Percentiles rank a stretch among this genome's conserved stretches.
Evolutionary conservation across 2,797 vertebrate genomes (phyloP).

Genomic region (Setipinna tenuifilis): DNA sequence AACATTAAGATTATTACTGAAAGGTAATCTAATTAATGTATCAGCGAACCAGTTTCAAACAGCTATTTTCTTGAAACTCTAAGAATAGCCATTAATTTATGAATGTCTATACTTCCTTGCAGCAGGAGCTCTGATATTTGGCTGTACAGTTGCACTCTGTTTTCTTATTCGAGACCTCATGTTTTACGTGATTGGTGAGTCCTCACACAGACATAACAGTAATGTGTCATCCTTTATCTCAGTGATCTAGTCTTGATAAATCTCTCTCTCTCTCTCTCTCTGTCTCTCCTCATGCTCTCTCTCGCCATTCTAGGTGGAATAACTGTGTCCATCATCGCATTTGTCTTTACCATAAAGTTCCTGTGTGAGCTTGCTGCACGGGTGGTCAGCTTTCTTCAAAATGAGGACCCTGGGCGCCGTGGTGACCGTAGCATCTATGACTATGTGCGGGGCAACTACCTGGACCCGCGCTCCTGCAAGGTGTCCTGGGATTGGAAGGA

Average conservation of each 20-base stretch:
- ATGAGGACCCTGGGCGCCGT: conserved; percentile 94
- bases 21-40: too few relatives aligned
- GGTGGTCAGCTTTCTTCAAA: conserved; percentile 97
- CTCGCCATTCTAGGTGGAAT: conserved; percentile 86
- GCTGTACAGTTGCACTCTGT: conserved; percentile 88
- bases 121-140: conserved; percentile 94
- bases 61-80: too few relatives aligned
- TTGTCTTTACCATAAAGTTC: conserved; percentile 99
- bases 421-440: conserved; percentile 97
- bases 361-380: conserved; percentile 97
- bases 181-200: conserved; percentile 99
- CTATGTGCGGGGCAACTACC: conserved; percentile 97
- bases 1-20: too few relatives aligned
- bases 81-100: too few relatives aligned
- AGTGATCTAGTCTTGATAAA: background rate
- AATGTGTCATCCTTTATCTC: background rate
- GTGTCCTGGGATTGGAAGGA: conserved; percentile 99
- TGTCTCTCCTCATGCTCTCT: background rate
- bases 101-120: conserved; percentile 60
- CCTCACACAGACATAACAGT: background rate
- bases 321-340: conserved; percentile 97
- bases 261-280: conserved; percentile 29
- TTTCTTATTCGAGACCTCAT: conserved; percentile 97
- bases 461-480: conserved; percentile 98
- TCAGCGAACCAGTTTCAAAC: too few relatives aligned